Conservation (phyloP, 2,888 invertebrate genomes). For the Caenorhabditis uteleia region DNA sequence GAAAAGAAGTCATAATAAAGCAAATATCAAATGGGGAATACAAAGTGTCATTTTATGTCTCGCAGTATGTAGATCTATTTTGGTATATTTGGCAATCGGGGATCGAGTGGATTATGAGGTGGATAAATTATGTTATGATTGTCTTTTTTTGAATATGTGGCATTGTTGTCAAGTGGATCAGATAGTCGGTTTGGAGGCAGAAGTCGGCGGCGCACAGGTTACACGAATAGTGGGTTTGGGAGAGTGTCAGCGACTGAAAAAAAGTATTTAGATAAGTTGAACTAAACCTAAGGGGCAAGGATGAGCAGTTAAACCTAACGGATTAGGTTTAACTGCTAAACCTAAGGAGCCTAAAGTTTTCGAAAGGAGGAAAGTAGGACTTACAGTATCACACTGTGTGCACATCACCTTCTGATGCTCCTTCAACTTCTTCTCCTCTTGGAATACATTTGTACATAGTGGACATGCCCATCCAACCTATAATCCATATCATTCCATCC, state of each 20-base stretch:
- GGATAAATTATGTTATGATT: slow-evolving; percentile 1
- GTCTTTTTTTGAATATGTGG: slow-evolving; percentile 5
- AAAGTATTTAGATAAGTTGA: too few species aligned
- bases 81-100: not conserved
- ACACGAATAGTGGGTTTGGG: slow-evolving; percentile 67
- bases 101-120: not conserved
- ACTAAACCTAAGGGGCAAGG: not conserved
- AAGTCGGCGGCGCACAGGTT: slow-evolving; percentile 47
- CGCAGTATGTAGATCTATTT: too few species aligned
- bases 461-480: slow-evolving; percentile 70
- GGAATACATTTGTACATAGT: slow-evolving; percentile 67
- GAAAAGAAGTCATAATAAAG: slow-evolving; percentile 3
- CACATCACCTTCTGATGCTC: slow-evolving; percentile 57
- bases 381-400: slow-evolving; percentile 5
- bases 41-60: slow-evolving; percentile 3
- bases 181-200: slow-evolving; percentile 60
- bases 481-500: slow-evolving; percentile 2
- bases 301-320: not conserved
- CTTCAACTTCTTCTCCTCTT: slow-evolving; percentile 57
- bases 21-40: not conserved
- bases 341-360: not conserved
- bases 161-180: slow-evolving; percentile 14
- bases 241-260: slow-evolving; percentile 56
- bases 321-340: too few species aligned
- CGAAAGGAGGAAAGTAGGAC: not conserved